Base-by-base conservation (phyloP, 2,888 invertebrate genomes). In the Pimpla rufipes region DNA sequence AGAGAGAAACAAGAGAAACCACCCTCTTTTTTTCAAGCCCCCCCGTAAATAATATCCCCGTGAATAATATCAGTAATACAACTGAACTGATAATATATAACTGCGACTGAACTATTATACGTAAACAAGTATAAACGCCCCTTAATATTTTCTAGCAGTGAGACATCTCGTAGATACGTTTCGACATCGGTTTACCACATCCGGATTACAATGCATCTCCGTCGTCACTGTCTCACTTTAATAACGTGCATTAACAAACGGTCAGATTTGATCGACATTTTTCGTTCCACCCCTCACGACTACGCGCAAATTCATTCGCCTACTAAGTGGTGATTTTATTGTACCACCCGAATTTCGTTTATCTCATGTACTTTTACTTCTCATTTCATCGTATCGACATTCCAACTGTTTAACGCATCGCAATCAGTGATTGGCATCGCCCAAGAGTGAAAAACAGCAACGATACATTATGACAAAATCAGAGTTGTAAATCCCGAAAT, bases 51-150 rank as follows among this genome's bases (percentile, higher is more conserved):
- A 29, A 29, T 29, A 40, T 47, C 76, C 74, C 64, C 84, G 83
- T 86, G 29, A 86, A 86, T 86, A 86, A 85, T 85, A 79, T 67
- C 21, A 79, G 79, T 68, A 76, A 84, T 75, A 77, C 40, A 64
- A 29, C n/a, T n/a, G n/a, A n/a, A n/a, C n/a, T n/a, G n/a, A n/a
- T n/a, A n/a, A n/a, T n/a, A n/a, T n/a, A n/a, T n/a, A n/a, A n/a
- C 67, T 45, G 74, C 42, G 50, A 66, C 35, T n/a, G 47, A 68
- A 73, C 62, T 68, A 66, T 59, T 23, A 55, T 55, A 55, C 23
- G 47, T 62, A 37, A 64, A 80, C 66, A 67, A 80, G 21, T 40
- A n/a, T 40, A 18, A 16, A 37, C 37, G 7, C 55, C 70, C 55
- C 70, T 37, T 52, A 55, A 70, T 37, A 52, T 71, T 71, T 71